phyloP scores from a whole-genome alignment of 2,797 vertebrate species.

The Acanthis flammea region DNA sequence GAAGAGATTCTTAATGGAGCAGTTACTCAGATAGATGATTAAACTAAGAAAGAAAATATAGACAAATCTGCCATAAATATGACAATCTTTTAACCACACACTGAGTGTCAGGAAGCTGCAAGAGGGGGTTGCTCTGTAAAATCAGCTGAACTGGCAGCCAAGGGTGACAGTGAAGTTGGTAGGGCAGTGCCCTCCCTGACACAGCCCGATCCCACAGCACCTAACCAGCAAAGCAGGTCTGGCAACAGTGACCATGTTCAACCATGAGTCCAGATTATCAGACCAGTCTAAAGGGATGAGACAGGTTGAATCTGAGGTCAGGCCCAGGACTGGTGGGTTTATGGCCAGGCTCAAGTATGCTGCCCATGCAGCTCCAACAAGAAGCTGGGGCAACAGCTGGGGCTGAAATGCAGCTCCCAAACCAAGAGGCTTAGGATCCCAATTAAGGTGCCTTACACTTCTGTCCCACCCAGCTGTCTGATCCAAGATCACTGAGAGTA shows the following conservation, averaged over 20 bases:
- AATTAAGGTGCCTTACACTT: neutral
- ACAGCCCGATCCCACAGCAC: fast-evolving
- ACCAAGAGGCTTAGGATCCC: neutral
- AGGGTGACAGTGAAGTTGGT: neutral
- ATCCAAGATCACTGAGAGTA: neutral
- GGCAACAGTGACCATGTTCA: neutral
- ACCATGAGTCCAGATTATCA: neutral
- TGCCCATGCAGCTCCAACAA: neutral
- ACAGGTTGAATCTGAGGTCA: neutral
- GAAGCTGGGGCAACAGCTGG: neutral
- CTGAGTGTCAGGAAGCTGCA: neutral
- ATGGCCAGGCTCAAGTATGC: neutral
- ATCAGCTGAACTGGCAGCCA: neutral
- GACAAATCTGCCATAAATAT: neutral
- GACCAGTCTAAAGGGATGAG: neutral
- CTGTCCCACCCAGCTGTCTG: neutral
- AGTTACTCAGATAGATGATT: neutral
- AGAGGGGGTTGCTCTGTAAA: neutral
- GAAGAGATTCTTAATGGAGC: neutral
- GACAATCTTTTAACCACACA: neutral
- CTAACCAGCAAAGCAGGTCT: neutral
- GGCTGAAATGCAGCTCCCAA: neutral
- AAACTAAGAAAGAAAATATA: neutral
- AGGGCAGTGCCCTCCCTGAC: neutral
- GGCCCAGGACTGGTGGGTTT: neutral